phyloP scores from a whole-genome alignment of 1,140 invertebrate species.

The Trichonephila clavipes region DNA sequence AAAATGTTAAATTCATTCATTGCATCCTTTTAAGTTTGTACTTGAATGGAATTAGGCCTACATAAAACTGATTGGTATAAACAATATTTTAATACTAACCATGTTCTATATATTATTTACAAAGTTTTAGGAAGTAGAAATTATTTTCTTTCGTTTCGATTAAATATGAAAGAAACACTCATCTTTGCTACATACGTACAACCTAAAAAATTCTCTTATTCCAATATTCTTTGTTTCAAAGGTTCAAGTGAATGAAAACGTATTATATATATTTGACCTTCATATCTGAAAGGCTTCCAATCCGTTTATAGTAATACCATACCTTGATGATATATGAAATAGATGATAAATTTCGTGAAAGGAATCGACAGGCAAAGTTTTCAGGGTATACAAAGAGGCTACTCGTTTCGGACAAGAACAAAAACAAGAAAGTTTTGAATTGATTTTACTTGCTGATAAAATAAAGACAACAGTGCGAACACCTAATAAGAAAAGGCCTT shows the following conservation, averaged over 20 bases:
- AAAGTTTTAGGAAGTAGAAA: too few species aligned
- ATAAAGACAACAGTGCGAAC: slow-evolving; percentile 20
- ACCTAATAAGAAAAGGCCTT: background rate
- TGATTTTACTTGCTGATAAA: slow-evolving; percentile 6
- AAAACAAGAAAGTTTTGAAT: slow-evolving; percentile 9
- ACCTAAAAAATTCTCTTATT: background rate
- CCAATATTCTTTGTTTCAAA: background rate
- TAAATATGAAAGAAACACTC: background rate
- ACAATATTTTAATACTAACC: too few species aligned
- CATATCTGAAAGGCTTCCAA: slow-evolving; percentile 21
- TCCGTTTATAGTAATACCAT: background rate
- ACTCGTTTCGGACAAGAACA: background rate
- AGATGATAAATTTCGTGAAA: background rate
- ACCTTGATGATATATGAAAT: background rate
- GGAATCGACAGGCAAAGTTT: background rate
- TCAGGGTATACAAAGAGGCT: background rate
- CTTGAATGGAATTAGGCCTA: too few species aligned
- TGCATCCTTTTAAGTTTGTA: too few species aligned
- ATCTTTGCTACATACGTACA: background rate
- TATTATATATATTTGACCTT: slow-evolving; percentile 1
- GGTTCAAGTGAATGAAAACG: background rate
- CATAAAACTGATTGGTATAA: too few species aligned
- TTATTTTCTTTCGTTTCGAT: background rate
- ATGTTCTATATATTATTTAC: too few species aligned
- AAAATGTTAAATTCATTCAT: too few species aligned